Evolutionary conservation across 2,888 invertebrate genomes (phyloP).

Genomic region (Sabatieria punctata): DNA sequence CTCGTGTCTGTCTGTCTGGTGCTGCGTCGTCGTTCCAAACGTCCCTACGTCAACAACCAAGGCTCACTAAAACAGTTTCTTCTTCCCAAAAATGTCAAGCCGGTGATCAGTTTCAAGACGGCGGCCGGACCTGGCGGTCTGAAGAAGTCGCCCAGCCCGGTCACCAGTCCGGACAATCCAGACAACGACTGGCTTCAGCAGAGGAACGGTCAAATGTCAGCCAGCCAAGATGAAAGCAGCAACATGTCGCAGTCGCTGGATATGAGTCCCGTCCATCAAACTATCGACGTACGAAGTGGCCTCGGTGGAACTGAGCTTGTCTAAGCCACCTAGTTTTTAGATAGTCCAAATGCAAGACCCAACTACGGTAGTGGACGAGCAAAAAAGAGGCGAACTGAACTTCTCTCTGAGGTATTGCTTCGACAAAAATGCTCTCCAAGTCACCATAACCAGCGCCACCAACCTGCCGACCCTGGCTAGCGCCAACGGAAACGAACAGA

Average conservation of each 20-base stretch:
- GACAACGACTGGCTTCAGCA: background rate
- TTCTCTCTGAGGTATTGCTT: slow-evolving; percentile 24
- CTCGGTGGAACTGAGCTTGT: too few species aligned
- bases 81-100: slow-evolving; percentile 6
- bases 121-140: slow-evolving; percentile 21
- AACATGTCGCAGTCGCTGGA: too few species aligned
- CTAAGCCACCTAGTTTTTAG: too few species aligned
- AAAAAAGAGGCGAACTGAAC: slow-evolving; percentile 21
- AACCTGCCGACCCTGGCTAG: slow-evolving; percentile 21
- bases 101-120: slow-evolving; percentile 18
- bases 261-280: too few species aligned
- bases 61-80: slow-evolving; percentile 17
- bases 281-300: too few species aligned
- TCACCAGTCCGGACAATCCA: slow-evolving; percentile 18
- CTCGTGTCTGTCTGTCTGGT: slow-evolving; percentile 6
- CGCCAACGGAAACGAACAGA: slow-evolving; percentile 15
- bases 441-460: slow-evolving; percentile 22
- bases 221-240: too few species aligned
- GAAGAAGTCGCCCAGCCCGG: slow-evolving; percentile 21
- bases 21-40: slow-evolving; percentile 2
- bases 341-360: too few species aligned
- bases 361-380: background rate
- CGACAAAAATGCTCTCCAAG: slow-evolving; percentile 20
- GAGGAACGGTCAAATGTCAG: too few species aligned
- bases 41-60: slow-evolving; percentile 11